Base-by-base conservation (phyloP, 2,113 vertebrate species). In the Embiotoca jacksoni region DNA sequence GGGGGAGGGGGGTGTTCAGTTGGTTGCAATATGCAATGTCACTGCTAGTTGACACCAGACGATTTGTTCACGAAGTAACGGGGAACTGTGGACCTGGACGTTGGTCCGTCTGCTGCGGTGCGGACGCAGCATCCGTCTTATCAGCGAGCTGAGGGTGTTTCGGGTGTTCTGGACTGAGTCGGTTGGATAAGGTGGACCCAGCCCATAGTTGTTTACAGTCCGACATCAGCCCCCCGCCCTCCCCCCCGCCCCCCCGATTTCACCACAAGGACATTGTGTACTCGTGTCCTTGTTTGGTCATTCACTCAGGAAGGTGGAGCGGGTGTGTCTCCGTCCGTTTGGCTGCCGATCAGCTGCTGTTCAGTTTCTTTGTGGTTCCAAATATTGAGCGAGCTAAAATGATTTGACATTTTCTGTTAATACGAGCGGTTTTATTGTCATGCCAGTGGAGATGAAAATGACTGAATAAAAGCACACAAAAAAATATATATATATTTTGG, bases 121-220 rank as follows among this genome's bases (percentile, higher is more conserved):
- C 54, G 50, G 9, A 11, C 11, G 14, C 39, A 56, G 46, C 65
- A n/a, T 63, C 36, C 3, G 31, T 77, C 59, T 84, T 87, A 87
- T 89, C 82, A 52, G 82, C 5, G 75, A 37, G 61, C 46, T 31
- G 31, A 63, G 71, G 70, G 67, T 53, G 85, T 63, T 77, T 60
- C 14, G 73, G 81, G 76, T 53, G 74, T 84, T 68, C 59, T 72
- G 63, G 62, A 73, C 62, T 81, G 82, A 67, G 80, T 79, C 59
- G n/a, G 36, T 53, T 50, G 84, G 91, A 92, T 92, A 90, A 91
- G 84, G 59, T 78, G 55, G 71, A 56, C 78, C 80, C 85, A 52
- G 33, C 81, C 82, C 83, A 54, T 10, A 75, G 62, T 58, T 84
- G 75, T 83, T 73, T 75, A 69, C 83, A 66, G 58, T 31, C 66